Evolutionary conservation across 2,888 invertebrate species (phyloP), one percentile per base, ranked within the genome.

Genomic region (Apocheima hispidaria): DNA sequence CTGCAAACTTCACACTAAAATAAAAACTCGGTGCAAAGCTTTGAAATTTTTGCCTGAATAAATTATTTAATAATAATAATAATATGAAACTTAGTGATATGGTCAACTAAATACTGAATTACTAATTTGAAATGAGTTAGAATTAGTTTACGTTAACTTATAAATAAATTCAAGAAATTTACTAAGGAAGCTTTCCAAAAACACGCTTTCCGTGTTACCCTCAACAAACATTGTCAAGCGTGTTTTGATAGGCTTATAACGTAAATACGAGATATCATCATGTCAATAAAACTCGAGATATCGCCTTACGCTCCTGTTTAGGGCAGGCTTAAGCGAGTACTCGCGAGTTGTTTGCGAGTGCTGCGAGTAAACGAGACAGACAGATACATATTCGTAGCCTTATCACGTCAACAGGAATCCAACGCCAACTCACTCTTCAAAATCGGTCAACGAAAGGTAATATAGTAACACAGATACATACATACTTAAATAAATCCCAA

Each of bases 271-370:
- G 70, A 66, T 71, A 70, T 67, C 63, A 69, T 73, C 71, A 72
- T 66, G 66, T 72, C 74, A 77, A 71, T 77, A 77, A 75, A 74
- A 70, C 55, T 67, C 57, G 60, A 68, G 71, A 72, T 66, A 66
- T 69, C 69, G 67, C 69, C 74, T 71, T 65, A 63, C 16, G 9
- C 21, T 2, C 43, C 26, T n/a, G 12, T 21, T 40, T 16, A 16
- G 18, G 1, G 9, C 9, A 7, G 3, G n/a, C n/a, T 2, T 2
- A 26, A n/a, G n/a, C n/a, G n/a, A n/a, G n/a, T n/a, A n/a, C n/a
- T n/a, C n/a, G n/a, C n/a, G n/a, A n/a, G n/a, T n/a, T n/a, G n/a
- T n/a, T n/a, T n/a, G n/a, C n/a, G n/a, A n/a, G n/a, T n/a, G n/a
- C n/a, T n/a, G n/a, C n/a, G n/a, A n/a, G n/a, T n/a, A 14, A 44